Base-by-base conservation (phyloP, 2,797 vertebrate species). In the Telmatherina bonti region DNA sequence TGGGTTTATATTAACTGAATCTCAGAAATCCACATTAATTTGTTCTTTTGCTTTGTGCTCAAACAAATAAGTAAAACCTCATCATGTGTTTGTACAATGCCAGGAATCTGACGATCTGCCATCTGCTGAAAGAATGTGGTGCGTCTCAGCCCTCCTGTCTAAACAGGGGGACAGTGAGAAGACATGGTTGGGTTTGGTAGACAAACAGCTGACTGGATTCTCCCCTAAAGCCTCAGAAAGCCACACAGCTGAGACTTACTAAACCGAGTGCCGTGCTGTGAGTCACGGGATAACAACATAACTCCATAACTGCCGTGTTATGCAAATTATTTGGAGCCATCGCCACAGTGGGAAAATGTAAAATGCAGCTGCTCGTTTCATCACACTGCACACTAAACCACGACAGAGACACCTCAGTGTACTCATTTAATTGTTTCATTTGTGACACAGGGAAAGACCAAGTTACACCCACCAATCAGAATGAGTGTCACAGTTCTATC, bases 401-500 rank as follows among this genome's bases (percentile, higher is more conserved):
- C 29, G 41, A 30, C 35, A 30, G 18, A 69, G 27, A 73, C 13
- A 15, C 59, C 47, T 82, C 47, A n/a, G 2, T 62, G 58, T 69
- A 38, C 15, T 7, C 26, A 1, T 12, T 30, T 35, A 60, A 66
- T 31, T 36, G 56, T 69, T 70, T 72, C 22, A 41, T 45, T 59
- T 54, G 6, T 57, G 62, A 59, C 41, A 51, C 35, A 29, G 57
- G 8, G 45, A 31, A 10, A 55, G 55, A 67, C 62, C 27, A 29
- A 78, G 68, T 63, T 77, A 55, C 43, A 54, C 60, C 26, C 63
- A 15, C 54, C 64, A 55, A 54, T 76, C 83, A 12, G 55, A 36
- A 72, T 24, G 77, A 67, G 78, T 86, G 88, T 90, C 88, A 84
- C 88, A 81, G 67, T 74, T 79, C 82, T 92, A 88, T 88, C 94